Percentiles rank a stretch among this genome's conserved stretches.
Conservation (phyloP, 2,888 invertebrate species). For the Hirtodrosophila cameraria region DNA sequence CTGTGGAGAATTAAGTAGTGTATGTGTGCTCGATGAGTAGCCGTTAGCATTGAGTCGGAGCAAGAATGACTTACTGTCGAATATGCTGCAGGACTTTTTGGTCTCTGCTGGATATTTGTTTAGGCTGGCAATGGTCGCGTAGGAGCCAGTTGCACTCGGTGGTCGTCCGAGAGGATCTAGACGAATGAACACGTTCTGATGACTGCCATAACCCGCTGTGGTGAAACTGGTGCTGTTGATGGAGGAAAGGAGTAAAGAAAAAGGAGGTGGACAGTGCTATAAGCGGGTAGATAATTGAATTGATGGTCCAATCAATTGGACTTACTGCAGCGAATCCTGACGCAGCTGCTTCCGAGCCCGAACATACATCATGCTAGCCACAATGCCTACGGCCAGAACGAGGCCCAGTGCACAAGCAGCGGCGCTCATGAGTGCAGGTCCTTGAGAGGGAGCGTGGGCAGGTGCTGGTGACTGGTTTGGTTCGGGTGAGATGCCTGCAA, state of each 20-base stretch:
- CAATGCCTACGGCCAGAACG: conserved; percentile 79
- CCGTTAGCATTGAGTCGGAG: background rate
- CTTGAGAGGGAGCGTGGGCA: conserved; percentile 88
- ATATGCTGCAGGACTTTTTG: conserved; percentile 83
- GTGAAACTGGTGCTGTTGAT: conserved; percentile 89
- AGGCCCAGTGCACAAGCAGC: conserved; percentile 90
- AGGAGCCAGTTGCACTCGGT: conserved; percentile 90
- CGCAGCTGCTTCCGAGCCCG: conserved; percentile 83
- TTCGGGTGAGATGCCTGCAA: conserved; percentile 85
- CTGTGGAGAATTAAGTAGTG: conserved; percentile 60
- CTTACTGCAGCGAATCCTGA: conserved; percentile 83
- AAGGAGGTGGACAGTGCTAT: conserved; percentile 3
- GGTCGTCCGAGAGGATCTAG: conserved; percentile 90
- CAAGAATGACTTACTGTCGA: conserved; percentile 77
- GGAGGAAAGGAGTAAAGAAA: background rate
- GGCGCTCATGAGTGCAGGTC: conserved; percentile 90
- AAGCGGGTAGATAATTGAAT: conserved; percentile 36
- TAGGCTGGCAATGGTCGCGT: conserved; percentile 92
- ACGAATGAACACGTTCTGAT: conserved; percentile 90
- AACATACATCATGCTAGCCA: conserved; percentile 84
- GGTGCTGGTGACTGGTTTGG: conserved; percentile 90
- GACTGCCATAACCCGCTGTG: conserved; percentile 90
- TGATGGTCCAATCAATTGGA: conserved; percentile 36
- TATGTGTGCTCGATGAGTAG: conserved; percentile 25
- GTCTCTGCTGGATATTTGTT: conserved; percentile 88